Evolutionary conservation across 2,888 invertebrate genomes (phyloP).

Genomic region (Dynastes tityus): DNA sequence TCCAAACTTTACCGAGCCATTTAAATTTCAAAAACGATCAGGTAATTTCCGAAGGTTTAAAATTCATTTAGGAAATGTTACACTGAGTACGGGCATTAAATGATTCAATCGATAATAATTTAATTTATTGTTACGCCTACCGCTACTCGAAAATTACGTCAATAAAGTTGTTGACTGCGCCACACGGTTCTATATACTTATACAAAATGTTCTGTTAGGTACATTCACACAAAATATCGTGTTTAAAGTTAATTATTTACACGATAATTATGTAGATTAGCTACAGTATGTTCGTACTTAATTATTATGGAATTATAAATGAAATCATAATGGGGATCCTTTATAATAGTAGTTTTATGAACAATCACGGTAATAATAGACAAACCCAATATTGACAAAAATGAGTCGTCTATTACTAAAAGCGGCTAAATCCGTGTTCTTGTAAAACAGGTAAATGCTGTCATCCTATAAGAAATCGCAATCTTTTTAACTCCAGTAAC

Average conservation of each 20-base stretch:
- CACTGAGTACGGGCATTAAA: not conserved
- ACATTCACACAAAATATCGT: not conserved
- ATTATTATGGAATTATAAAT: too few relatives aligned
- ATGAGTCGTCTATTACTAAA: too few relatives aligned
- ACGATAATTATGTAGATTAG: conserved; percentile 7
- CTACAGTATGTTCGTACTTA: not conserved
- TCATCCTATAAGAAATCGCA: too few relatives aligned
- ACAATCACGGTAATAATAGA: too few relatives aligned
- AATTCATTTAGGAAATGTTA: conserved; percentile 19
- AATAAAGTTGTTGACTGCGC: not conserved
- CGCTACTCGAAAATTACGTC: not conserved
- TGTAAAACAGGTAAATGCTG: too few relatives aligned
- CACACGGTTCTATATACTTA: not conserved
- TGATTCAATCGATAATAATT: conserved; percentile 15
- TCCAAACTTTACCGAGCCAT: conserved; percentile 25
- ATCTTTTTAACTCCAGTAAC: too few relatives aligned
- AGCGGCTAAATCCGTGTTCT: too few relatives aligned
- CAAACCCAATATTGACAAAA: too few relatives aligned
- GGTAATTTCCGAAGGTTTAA: conserved; percentile 30
- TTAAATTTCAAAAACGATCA: conserved; percentile 31
- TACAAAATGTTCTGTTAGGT: not conserved
- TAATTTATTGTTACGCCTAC: conserved; percentile 15
- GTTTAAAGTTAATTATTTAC: conserved; percentile 9
- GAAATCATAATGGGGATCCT: too few relatives aligned
- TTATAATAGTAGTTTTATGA: too few relatives aligned